These are phyloP conservation scores for Bergia puertoricense DNA, from an alignment of 92 coral and sea anemone species.

Conservation along the genomic window DNA sequence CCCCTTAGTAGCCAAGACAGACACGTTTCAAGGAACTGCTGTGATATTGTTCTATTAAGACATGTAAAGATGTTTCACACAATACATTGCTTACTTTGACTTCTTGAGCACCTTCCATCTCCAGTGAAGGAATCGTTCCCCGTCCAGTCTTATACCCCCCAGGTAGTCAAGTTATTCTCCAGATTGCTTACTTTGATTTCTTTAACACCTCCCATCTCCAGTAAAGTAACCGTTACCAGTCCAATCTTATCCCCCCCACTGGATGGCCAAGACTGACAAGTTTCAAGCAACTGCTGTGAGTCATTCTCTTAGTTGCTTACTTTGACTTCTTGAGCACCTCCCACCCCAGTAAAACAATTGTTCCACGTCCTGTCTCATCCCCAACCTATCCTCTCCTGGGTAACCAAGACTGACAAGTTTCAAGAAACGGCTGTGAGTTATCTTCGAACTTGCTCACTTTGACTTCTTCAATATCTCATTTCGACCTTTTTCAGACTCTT, in stretches of 20 bases:
- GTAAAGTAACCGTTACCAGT: constrained; percentile 78
- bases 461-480: constrained; percentile 40
- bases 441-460: constrained; percentile 35
- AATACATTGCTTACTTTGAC: constrained; percentile 47
- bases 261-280: not conserved
- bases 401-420: not conserved
- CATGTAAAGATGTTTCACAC: no score
- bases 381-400: not conserved
- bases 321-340: constrained; percentile 73
- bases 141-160: constrained; percentile 52
- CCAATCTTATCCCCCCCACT: constrained; percentile 63
- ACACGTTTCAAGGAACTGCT: not conserved
- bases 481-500: no score
- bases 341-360: constrained; percentile 80
- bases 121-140: constrained; percentile 81
- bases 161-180: not conserved
- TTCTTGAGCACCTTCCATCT: constrained; percentile 77
- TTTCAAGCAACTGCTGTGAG: no score
- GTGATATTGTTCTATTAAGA: not conserved
- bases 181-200: constrained; percentile 60
- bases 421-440: no score
- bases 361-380: constrained; percentile 76
- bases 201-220: constrained; percentile 88
- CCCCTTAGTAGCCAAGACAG: no score
- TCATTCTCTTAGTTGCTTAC: constrained; percentile 27